Evolutionary conservation across 2,797 vertebrate species (phyloP), one percentile per base, ranked within the genome.

Genomic region (Pseudotriccus pelzelni): DNA sequence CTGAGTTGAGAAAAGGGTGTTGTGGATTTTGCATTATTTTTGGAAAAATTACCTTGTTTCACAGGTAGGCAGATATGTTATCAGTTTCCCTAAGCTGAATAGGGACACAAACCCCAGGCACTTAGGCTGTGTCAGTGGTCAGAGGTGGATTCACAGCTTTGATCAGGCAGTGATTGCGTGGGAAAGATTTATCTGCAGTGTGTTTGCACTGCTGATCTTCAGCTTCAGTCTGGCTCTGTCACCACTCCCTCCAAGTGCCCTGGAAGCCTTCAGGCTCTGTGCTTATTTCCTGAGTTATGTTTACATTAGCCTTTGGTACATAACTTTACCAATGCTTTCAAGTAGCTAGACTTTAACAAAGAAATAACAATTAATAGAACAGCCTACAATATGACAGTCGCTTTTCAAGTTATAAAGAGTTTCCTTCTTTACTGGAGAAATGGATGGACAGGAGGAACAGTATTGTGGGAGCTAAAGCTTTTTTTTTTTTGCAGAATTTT

Each of bases 181-280:
- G 44, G 19, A 58, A 17, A 21, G 59, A 66, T 84, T 87, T 89
- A 34, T 62, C 68, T 80, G 44, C 69, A 28, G n/a, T 16, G 8
- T 44, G 16, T 52, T 89, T 95, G 67, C 32, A 15, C 19, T 52
- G 43, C 36, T 36, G 39, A 59, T 32, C 55, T 67, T 84, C 74
- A 78, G 0, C 41, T 55, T 66, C 50, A 21, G 47, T 0, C 0
- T 18, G n/a, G n/a, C 49, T 81, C 34, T 86, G 44, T 37, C 46
- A 37, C 52, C 14, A 8, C 50, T 74, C 15, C 20, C 24, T 74
- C 44, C 2, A 0, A 34, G 12, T n/a, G 59, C 74, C 49, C 59
- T 86, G 59, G 41, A 69, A 86, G 59, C 20, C 19, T 13, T 83
- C 44, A 30, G 32, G 47, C 12, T 68, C 55, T 50, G n/a, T 64